These are phyloP conservation scores for Drosophila limbata DNA, from an alignment of 2,888 invertebrate genomes.

Conservation along the genomic window DNA sequence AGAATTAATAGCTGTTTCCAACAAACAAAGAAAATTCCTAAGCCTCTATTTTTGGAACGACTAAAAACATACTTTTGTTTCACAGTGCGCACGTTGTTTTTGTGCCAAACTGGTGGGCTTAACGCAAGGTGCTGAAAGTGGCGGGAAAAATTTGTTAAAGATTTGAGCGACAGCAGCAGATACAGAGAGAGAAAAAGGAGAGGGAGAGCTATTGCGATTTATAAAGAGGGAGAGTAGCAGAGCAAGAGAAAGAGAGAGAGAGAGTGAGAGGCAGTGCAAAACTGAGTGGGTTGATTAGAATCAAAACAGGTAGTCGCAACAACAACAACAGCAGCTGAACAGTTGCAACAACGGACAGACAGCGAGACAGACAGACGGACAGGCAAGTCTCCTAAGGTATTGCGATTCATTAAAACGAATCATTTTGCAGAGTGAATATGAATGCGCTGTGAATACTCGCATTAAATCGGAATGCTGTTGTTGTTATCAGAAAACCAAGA, in stretches of 20 bases:
- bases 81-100: conserved; percentile 78
- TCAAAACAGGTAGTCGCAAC: conserved; percentile 71
- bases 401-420: conserved; percentile 37
- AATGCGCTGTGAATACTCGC: conserved; percentile 17
- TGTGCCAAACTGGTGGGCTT: conserved; percentile 63
- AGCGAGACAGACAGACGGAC: not conserved
- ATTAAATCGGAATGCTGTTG: conserved; percentile 19
- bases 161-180: conserved; percentile 48
- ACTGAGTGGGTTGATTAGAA: conserved; percentile 73
- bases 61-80: not conserved
- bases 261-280: conserved; percentile 22
- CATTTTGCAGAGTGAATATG: conserved; percentile 30
- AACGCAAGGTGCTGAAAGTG: conserved; percentile 77
- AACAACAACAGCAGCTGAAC: conserved; percentile 29
- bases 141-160: conserved; percentile 72
- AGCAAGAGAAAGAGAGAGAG: conserved; percentile 15
- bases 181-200: conserved; percentile 3
- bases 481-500: conserved; percentile 42
- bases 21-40: not conserved
- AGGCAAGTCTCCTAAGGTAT: not conserved
- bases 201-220: conserved; percentile 1
- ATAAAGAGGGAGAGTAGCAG: conserved; percentile 14
- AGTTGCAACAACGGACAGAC: conserved; percentile 42
- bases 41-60: not conserved
- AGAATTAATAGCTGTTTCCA: too few relatives aligned